Evolutionary conservation across 2,113 vertebrate species (phyloP).

Genomic region (Podilymbus podiceps): DNA sequence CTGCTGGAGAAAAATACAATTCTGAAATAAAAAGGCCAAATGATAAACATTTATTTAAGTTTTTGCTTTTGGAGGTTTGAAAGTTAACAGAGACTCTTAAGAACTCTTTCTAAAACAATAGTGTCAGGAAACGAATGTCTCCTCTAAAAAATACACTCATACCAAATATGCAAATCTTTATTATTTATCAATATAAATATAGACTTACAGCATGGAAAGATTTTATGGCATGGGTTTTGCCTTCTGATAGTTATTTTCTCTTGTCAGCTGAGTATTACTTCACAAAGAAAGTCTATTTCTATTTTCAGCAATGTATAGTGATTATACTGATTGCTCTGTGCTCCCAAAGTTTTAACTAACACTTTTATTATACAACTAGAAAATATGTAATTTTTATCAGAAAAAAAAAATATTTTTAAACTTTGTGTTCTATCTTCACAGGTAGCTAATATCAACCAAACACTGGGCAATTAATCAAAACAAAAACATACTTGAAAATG

Average conservation of each 20-base stretch:
- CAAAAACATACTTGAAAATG: not conserved
- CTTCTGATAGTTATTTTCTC: constrained; percentile 4
- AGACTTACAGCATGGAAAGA: not conserved
- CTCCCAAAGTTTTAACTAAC: not conserved
- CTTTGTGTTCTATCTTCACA: not conserved
- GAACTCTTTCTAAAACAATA: not conserved
- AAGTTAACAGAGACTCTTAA: not conserved
- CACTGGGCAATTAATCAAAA: not conserved
- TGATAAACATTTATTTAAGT: not conserved
- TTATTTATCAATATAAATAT: constrained; percentile 8
- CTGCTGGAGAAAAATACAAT: not conserved
- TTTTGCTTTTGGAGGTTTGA: not conserved
- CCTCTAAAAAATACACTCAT: not conserved
- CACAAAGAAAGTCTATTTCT: not conserved
- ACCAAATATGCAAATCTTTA: not conserved
- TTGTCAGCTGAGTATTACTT: not conserved
- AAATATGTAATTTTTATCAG: not conserved
- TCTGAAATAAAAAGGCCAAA: not conserved
- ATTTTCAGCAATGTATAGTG: not conserved
- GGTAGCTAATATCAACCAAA: not conserved
- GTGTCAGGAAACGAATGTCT: not conserved
- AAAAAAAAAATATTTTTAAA: not conserved
- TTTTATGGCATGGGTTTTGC: not conserved
- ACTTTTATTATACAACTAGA: not conserved
- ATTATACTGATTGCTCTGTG: not conserved